Evolutionary conservation across 1,140 invertebrate genomes (phyloP).

Genomic region (Cyphomyrmex costatus): DNA sequence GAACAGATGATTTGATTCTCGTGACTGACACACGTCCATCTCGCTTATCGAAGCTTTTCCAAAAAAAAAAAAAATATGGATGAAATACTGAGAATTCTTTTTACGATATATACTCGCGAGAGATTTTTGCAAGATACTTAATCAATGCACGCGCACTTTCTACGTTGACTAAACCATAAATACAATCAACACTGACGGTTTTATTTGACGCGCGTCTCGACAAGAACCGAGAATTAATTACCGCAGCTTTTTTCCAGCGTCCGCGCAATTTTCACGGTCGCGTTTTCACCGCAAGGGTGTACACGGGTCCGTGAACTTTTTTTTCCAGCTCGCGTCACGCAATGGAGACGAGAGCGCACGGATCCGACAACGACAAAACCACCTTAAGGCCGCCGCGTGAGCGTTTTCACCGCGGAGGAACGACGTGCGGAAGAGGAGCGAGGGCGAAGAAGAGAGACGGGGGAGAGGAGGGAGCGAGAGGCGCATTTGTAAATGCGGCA

Average conservation of each 20-base stretch:
- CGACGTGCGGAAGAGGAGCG: neutral
- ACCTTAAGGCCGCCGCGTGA: conserved; percentile 25
- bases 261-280: conserved; percentile 48
- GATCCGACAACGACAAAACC: conserved; percentile 44
- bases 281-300: conserved; percentile 3
- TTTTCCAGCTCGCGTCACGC: conserved; percentile 62
- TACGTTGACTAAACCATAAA: neutral
- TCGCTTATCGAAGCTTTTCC: too few species aligned
- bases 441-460: conserved; percentile 1
- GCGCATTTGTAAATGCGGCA: conserved; percentile 85
- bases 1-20: neutral
- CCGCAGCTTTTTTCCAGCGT: conserved; percentile 16
- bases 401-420: conserved; percentile 24
- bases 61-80: neutral
- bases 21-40: neutral
- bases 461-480: conserved; percentile 42
- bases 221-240: conserved; percentile 42
- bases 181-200: neutral
- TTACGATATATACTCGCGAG: neutral
- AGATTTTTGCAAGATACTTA: neutral
- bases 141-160: neutral
- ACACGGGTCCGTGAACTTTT: conserved; percentile 23
- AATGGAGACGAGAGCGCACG: conserved; percentile 36
- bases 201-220: conserved; percentile 1
- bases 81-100: neutral